Evolutionary conservation across 2,113 vertebrate genomes (phyloP), one percentile per base, ranked within the genome.

Genomic region (Psettodes erumei): DNA sequence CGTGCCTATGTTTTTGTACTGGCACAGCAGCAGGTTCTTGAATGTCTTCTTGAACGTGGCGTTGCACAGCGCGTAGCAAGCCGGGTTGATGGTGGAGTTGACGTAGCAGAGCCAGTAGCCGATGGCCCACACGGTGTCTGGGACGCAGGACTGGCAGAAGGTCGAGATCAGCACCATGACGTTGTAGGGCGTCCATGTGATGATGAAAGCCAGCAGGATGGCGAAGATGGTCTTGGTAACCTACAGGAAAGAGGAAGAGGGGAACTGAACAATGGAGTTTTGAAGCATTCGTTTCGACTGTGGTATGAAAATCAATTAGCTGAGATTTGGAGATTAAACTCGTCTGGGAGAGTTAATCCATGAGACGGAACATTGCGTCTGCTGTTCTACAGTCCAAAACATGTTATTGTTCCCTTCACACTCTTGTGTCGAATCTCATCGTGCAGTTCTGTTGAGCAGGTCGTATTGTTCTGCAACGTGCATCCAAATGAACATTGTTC

Each of bases 31-130:
- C 77, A 99, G 95, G 90, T 99, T 98, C 91, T 97, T 97, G 89
- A 99, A 99, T 18, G 98, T 99, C 93, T 99, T 99, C 91, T 99
- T 99, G 88, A 99, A 99, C 0, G 98, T 99, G 87, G 96, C 97
- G 0, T 99, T 99, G 94, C 98, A 99, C 84, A 99, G 95, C 13
- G 98, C 98, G 0, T 99, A 99, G 89, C 98, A 99, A 66, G 98
- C 98, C 0, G 98, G 98, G 90, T 99, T 99, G 90, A 99, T 96
- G 75, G 98, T 99, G 74, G 97, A 98, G 94, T 99, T 99, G 91
- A 99, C 97, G 0, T 99, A 99, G 84, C 98, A 99, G 71, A 99
- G 95, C 98, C 98, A 99, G 91, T 99, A 99, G 78, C 98, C 97
- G 0, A 99, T 98, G 45, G 91, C 96, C 98, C 98, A 99, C 60